Evolutionary conservation across 53 echinoderm and acorn worm genomes (phyloP).

Genomic region (Patiria pectinifera): DNA sequence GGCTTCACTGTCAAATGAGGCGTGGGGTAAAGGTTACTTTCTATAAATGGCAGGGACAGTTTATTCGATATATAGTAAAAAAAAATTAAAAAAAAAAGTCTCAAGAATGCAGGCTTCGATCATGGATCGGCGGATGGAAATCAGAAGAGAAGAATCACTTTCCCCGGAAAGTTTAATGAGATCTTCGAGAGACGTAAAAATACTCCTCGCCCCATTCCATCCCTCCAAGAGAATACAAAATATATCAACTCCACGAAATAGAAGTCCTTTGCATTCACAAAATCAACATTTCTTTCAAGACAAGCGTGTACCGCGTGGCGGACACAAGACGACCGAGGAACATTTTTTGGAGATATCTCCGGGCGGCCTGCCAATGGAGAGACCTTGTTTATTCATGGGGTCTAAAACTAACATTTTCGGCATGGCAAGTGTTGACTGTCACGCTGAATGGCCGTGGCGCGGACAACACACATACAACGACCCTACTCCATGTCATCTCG

Average conservation of each 20-base stretch:
- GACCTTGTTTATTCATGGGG: conserved; percentile 56
- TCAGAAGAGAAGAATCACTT: no score
- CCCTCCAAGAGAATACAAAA: not conserved
- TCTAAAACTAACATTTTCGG: conserved; percentile 59
- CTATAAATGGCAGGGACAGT: not conserved
- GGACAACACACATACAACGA: conserved; percentile 37
- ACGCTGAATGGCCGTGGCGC: conserved; percentile 49
- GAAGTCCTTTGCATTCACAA: conserved; percentile 36
- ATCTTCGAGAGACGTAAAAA: no score
- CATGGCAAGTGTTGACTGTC: conserved; percentile 57
- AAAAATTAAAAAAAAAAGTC: no score
- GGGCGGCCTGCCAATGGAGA: conserved; percentile 37
- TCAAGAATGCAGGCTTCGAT: no score
- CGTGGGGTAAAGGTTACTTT: not conserved
- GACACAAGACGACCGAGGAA: conserved; percentile 1
- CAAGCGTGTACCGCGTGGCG: conserved; percentile 8
- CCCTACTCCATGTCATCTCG: not conserved
- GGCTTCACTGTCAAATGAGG: conserved; percentile 45
- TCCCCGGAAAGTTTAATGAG: no score
- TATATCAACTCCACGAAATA: not conserved
- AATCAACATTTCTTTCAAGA: conserved; percentile 31
- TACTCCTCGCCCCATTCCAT: not conserved
- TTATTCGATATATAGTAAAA: not conserved
- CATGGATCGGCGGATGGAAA: no score
- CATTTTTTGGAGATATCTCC: conserved; percentile 24